Base-by-base conservation (phyloP, 2,113 vertebrate genomes). In the Acrocephalus arundinaceus region DNA sequence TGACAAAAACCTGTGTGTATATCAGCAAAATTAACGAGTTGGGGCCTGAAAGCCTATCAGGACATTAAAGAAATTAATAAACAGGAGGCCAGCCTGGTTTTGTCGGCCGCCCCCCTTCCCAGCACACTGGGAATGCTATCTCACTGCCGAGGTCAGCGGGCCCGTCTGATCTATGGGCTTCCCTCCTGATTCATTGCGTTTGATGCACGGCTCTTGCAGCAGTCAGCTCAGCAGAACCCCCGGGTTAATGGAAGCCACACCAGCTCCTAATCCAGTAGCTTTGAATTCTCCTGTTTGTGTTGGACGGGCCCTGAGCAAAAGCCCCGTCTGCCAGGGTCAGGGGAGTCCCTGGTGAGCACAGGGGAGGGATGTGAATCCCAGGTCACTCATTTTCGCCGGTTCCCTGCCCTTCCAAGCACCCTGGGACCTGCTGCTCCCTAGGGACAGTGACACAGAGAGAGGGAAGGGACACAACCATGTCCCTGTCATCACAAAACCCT, bases 171-270 rank as follows among this genome's bases (percentile, higher is more conserved):
- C 89, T 52, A 7, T 33, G 61, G 61, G 85, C 37, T 90, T 87
- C 95, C 71, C 93, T 93, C 12, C 65, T 89, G 91, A 96, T 96
- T 95, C 97, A 96, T 95, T 49, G 30, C 0, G 1, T 61, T 46
- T 71, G 89, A 73, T 77, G 81, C 85, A 59, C 37, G 1, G 65
- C 81, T 90, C 84, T 71, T 89, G 13, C 58, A 73, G 83, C 71
- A 84, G 87, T 71, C 84, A 41, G 23, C 76, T n/a, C 80, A 14
- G 71, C 92, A 91, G 28, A 91, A 28, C 46, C 93, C 85, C 89
- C 22, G 82, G 94, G 92, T 95, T 97, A 96, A 94, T 95, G 92
- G 96, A 95, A 98, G 96, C 96, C 98, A 96, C 93, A 93, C 91
- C 71, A 59, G 93, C 87, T 48, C 46, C 68, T 65, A 77, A 92